phyloP scores from a whole-genome alignment of 37 sponge, comb jelly and placozoan species.

The Agelas oroides region DNA sequence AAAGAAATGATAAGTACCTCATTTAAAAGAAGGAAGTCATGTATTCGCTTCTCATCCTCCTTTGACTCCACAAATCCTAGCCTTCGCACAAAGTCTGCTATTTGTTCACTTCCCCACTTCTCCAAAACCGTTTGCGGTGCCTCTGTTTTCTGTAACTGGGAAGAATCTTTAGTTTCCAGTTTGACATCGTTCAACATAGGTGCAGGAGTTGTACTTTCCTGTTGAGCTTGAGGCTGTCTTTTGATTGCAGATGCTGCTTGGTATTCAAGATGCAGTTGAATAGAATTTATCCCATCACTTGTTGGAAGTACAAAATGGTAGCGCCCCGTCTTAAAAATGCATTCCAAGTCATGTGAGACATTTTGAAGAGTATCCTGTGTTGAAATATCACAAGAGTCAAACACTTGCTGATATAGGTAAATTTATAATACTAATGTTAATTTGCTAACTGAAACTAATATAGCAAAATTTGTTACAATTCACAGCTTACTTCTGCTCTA shows the following conservation, averaged over 20 bases:
- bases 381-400: too few relatives aligned
- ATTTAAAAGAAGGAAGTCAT: constrained; percentile 58
- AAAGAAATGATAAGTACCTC: constrained; percentile 33
- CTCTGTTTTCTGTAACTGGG: too few relatives aligned
- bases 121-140: constrained; percentile 60
- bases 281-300: too few relatives aligned
- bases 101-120: constrained; percentile 20
- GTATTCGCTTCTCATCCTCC: constrained; percentile 61
- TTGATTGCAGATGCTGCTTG: too few relatives aligned
- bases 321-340: constrained; percentile 58
- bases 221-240: too few relatives aligned
- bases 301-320: constrained; percentile 47
- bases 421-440: not conserved
- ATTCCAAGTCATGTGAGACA: constrained; percentile 58
- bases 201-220: too few relatives aligned
- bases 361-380: constrained; percentile 52
- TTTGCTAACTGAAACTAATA: not conserved
- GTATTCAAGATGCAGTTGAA: constrained; percentile 5
- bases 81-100: constrained; percentile 91
- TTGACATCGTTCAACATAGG: too few relatives aligned
- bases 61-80: constrained; percentile 86
- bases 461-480: not conserved
- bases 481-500: constrained; percentile 63
- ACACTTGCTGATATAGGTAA: too few relatives aligned
- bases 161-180: too few relatives aligned